Conservation (phyloP, 2,797 vertebrate species). For the Arnoldichthys spilopterus region DNA sequence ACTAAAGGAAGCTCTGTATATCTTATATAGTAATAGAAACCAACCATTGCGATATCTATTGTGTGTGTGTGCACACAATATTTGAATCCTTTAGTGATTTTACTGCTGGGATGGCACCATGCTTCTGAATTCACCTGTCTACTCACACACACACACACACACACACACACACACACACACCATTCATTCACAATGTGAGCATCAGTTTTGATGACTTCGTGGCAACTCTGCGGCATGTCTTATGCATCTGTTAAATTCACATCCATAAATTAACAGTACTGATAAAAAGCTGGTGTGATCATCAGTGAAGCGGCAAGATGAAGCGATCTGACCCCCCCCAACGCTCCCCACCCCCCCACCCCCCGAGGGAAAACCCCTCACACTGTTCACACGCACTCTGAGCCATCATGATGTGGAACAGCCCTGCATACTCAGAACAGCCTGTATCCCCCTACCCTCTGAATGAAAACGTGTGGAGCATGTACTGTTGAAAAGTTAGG, state of each 20-base stretch:
- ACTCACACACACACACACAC: neutral
- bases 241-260: slow-evolving; percentile 31
- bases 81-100: slow-evolving; percentile 19
- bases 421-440: neutral
- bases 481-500: neutral
- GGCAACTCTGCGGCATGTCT: slow-evolving; percentile 19
- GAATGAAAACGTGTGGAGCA: neutral
- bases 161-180: slow-evolving; percentile 34
- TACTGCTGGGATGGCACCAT: neutral
- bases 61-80: neutral
- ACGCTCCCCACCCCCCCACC: too few relatives aligned
- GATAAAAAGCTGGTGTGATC: slow-evolving; percentile 34
- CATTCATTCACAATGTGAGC: slow-evolving; percentile 7
- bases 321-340: neutral
- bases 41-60: slow-evolving; percentile 9
- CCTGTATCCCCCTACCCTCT: neutral
- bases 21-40: too few relatives aligned
- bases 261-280: slow-evolving; percentile 34
- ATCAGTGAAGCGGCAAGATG: neutral
- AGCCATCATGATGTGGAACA: neutral
- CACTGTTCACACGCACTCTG: neutral
- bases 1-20: too few relatives aligned
- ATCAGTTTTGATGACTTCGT: slow-evolving; percentile 45
- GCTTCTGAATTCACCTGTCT: too few relatives aligned
- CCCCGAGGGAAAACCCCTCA: neutral